Evolutionary conservation across 1,140 invertebrate genomes (phyloP), one percentile per base, ranked within the genome.

Genomic region (Drosophila grimshawi): DNA sequence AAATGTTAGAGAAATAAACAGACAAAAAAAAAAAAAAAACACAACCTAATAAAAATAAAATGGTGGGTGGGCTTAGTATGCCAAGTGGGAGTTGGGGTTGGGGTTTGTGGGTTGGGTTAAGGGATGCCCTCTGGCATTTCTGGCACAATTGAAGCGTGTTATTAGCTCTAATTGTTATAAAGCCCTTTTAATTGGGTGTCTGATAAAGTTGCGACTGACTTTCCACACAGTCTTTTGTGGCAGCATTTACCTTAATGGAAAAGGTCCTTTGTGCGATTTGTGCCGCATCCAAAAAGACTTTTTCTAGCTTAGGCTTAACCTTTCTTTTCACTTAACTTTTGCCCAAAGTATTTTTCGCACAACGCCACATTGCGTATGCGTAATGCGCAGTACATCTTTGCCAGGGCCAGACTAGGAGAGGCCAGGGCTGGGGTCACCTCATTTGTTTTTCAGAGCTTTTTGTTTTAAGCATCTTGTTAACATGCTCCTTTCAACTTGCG

Each of bases 141-240:
- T 86, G 69, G 80, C 85, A 89, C 83, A 88, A 88, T 88, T 88
- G 83, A 88, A 89, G 83, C 83, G 83, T 88, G 85, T 88, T 88
- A 88, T 88, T 88, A 88, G 83, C 83, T 83, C 73, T 88, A 88
- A 88, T 88, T 88, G 83, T 89, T 88, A 89, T 89, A 83, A 88
- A 88, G 83, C 83, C 85, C 85, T 89, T 88, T 88, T 88, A 88
- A 88, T 88, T 88, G 83, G 85, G 83, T 88, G 83, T 83, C 85
- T 88, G 83, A 88, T 88, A 89, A 88, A 88, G 85, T 88, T 88
- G 68, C 41, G 33, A 48, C 39, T 48, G 8, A 32, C 10, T 41
- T 45, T 39, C 37, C 27, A 45, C 8, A 45, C 39, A 30, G 29
- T 33, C 45, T n/a, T 48, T 67, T 59, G 49, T 63, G 33, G 41